These are phyloP conservation scores for Caenorhabditis zanzibari DNA, from an alignment of 2,888 invertebrate genomes.

Conservation along the genomic window DNA sequence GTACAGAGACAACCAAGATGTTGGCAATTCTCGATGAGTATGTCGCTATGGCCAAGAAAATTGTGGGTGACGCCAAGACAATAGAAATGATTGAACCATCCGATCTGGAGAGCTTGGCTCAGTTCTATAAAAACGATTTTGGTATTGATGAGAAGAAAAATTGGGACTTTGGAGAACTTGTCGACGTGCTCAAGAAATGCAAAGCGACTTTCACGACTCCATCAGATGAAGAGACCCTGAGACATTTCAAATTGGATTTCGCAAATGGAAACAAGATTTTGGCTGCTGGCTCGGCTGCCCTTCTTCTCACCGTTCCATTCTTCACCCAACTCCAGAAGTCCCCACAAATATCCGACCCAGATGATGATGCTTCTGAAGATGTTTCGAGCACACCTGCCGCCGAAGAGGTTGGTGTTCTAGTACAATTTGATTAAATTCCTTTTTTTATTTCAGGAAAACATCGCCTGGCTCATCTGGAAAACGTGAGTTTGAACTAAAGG, in stretches of 20 bases:
- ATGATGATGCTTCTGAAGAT: too few relatives aligned
- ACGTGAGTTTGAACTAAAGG: too few relatives aligned
- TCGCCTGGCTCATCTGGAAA: too few relatives aligned
- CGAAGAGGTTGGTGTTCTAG: too few relatives aligned
- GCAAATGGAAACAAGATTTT: background rate
- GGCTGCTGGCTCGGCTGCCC: background rate
- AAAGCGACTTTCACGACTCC: background rate
- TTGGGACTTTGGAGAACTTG: background rate
- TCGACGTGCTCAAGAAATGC: background rate
- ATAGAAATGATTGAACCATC: background rate
- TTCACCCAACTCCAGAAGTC: too few relatives aligned
- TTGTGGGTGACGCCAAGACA: background rate
- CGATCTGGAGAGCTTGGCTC: background rate
- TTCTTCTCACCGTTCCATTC: background rate
- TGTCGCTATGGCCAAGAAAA: background rate
- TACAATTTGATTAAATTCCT: too few relatives aligned
- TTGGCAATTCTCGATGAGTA: background rate
- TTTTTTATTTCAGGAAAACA: too few relatives aligned
- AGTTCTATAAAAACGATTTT: too few relatives aligned
- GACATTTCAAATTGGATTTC: background rate
- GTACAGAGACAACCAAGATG: background rate
- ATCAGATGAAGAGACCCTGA: background rate
- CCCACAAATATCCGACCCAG: too few relatives aligned
- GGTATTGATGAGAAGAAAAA: background rate
- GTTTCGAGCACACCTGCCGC: too few relatives aligned